Base-by-base conservation (phyloP, 2,797 vertebrate species). In the Ctenopoma multispine region DNA sequence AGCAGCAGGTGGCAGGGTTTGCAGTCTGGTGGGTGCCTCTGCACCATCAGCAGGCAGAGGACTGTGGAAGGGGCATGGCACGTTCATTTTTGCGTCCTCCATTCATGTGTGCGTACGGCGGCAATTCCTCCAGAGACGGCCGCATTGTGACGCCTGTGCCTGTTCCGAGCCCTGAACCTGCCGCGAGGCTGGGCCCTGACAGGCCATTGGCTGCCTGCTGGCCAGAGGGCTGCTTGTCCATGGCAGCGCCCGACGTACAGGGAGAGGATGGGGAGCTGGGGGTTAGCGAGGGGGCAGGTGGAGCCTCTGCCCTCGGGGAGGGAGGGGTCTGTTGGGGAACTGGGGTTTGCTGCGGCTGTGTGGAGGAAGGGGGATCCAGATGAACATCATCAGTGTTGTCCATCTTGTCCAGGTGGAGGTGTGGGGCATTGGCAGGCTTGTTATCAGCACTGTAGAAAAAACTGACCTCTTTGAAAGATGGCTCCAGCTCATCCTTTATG, bases 401-500 rank as follows among this genome's bases (percentile, higher is more conserved):
- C 94, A 96, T 94, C 90, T 95, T 94, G 55, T 97, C 96, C 87
- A 96, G 72, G 75, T 97, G 96, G 31, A 95, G 94, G 84, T 96
- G 97, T 47, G 96, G 94, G 0, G 93, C 89, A 13, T 97, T 96
- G 0, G 95, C 90, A 0, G 96, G 96, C 87, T 98, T 98, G 93
- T 99, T 98, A 70, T 98, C 97, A 4, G 97, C 95, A 1, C 97
- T 98, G 94, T 96, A 96, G 95, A 96, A 99, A 93, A 99, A 99
- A 90, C 97, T 98, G 3, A 90, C 92, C 89, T 99, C 97, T 67
- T 90, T 93, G 87, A 99, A 99, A 0, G 94, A 90, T 0, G 95
- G 94, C 1, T 98, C 96, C 88, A 99, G 92, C 89, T 99, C 97
- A 0, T 97, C 97, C 81, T 97, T 97, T 46, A 99, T 91, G 92